Conservation (phyloP, 2,888 invertebrate genomes). For the Petrolisthes manimaculis region DNA sequence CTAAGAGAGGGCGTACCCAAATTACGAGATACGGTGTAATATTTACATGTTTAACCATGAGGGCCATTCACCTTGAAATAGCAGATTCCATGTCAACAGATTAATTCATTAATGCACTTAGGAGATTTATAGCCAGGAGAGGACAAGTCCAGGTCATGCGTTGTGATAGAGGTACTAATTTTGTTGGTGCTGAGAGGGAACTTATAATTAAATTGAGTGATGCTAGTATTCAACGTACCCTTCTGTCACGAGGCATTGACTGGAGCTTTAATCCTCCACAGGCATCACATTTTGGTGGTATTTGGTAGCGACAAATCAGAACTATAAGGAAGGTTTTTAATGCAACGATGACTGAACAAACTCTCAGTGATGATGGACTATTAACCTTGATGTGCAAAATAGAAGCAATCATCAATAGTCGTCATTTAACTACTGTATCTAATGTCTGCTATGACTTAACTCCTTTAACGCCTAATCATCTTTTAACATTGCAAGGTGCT, state of each 20-base stretch:
- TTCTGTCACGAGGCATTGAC: not conserved
- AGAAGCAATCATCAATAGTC: constrained; percentile 36
- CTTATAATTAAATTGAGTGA: not conserved
- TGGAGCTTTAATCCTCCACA: constrained; percentile 30
- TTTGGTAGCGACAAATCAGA: constrained; percentile 29
- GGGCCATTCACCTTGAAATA: constrained; percentile 22
- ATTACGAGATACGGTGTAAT: constrained; percentile 15
- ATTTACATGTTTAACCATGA: constrained; percentile 28
- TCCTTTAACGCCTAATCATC: constrained; percentile 35
- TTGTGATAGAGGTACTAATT: constrained; percentile 7
- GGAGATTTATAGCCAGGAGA: constrained; percentile 25
- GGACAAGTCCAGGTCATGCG: constrained; percentile 11
- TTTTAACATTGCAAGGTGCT: constrained; percentile 11
- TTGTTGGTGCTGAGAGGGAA: not conserved
- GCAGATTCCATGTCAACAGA: constrained; percentile 18
- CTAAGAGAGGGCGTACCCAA: not conserved
- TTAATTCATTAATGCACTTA: constrained; percentile 27
- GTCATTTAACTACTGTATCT: constrained; percentile 19
- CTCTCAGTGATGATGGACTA: constrained; percentile 11
- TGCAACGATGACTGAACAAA: constrained; percentile 29
- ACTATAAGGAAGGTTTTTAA: constrained; percentile 38
- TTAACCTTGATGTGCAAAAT: constrained; percentile 32
- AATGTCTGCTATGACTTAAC: constrained; percentile 21
- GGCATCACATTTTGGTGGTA: constrained; percentile 44
- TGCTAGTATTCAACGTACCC: not conserved